Evolutionary conservation across 2,888 invertebrate species (phyloP).

Genomic region (Leptodirus hochenwartii): DNA sequence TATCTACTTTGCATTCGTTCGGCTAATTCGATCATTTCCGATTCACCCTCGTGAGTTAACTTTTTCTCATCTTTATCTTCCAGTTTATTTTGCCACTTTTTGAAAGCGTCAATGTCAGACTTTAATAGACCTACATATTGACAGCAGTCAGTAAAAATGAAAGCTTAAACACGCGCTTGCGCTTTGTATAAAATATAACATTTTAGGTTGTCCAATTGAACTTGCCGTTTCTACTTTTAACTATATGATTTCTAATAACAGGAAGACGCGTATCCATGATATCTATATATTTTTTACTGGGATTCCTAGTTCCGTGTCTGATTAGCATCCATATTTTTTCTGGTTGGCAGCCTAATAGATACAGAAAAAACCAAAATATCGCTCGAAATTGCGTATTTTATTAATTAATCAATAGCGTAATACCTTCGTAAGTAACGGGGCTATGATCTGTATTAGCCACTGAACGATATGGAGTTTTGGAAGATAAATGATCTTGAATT

Average conservation of each 20-base stretch:
- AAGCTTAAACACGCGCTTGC: not conserved
- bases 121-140: slow-evolving; percentile 10
- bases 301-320: slow-evolving; percentile 64
- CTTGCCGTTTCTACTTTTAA: slow-evolving; percentile 26
- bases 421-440: slow-evolving; percentile 39
- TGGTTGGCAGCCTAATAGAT: slow-evolving; percentile 15
- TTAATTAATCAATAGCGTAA: slow-evolving; percentile 1
- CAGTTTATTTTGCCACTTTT: slow-evolving; percentile 37
- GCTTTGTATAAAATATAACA: not conserved
- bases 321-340: slow-evolving; percentile 54
- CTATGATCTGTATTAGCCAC: slow-evolving; percentile 44
- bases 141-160: slow-evolving; percentile 10
- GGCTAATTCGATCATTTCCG: slow-evolving; percentile 49
- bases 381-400: not conserved
- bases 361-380: too few relatives aligned
- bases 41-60: slow-evolving; percentile 48
- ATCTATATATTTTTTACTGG: slow-evolving; percentile 26
- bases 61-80: slow-evolving; percentile 33
- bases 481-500: slow-evolving; percentile 34
- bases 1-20: slow-evolving; percentile 55
- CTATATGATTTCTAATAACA: slow-evolving; percentile 31
- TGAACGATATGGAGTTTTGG: slow-evolving; percentile 57
- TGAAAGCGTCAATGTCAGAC: slow-evolving; percentile 28
- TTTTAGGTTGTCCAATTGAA: too few relatives aligned
- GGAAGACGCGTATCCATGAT: slow-evolving; percentile 32